Conservation (phyloP, 2,888 invertebrate genomes). For the Lypha dubia region DNA sequence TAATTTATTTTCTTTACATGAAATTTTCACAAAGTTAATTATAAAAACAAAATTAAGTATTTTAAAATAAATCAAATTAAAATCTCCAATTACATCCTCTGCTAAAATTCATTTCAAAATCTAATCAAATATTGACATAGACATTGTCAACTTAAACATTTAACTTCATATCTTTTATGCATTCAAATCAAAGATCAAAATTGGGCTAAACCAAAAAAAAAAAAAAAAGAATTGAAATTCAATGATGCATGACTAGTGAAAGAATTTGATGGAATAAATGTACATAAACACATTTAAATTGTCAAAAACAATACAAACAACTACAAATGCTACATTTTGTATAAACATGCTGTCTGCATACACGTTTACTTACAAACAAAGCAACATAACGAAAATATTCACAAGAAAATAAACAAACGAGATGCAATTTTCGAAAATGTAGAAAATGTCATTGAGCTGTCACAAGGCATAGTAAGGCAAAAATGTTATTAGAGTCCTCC, state of each 20-base stretch:
- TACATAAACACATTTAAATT: constrained; percentile 66
- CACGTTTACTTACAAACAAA: constrained; percentile 5
- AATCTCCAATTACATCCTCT: too few relatives aligned
- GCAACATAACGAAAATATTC: constrained; percentile 41
- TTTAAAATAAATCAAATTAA: too few relatives aligned
- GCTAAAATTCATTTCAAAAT: neutral
- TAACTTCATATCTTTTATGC: constrained; percentile 13
- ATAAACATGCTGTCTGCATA: constrained; percentile 23
- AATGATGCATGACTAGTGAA: constrained; percentile 40
- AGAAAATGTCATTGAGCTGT: constrained; percentile 82
- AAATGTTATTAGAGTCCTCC: constrained; percentile 51
- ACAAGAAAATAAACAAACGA: constrained; percentile 74
- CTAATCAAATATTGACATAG: constrained; percentile 69
- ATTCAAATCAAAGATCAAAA: constrained; percentile 57
- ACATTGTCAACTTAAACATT: constrained; percentile 40
- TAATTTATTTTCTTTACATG: too few relatives aligned
- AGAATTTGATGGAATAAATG: constrained; percentile 57
- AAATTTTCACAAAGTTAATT: too few relatives aligned
- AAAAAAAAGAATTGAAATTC: neutral
- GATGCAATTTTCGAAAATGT: constrained; percentile 82
- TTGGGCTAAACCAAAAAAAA: neutral
- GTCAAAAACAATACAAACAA: constrained; percentile 53
- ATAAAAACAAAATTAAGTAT: too few relatives aligned
- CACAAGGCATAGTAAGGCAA: constrained; percentile 77
- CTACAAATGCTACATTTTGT: constrained; percentile 17